phyloP scores from a whole-genome alignment of 2,888 invertebrate species.

The Philaethria dido region DNA sequence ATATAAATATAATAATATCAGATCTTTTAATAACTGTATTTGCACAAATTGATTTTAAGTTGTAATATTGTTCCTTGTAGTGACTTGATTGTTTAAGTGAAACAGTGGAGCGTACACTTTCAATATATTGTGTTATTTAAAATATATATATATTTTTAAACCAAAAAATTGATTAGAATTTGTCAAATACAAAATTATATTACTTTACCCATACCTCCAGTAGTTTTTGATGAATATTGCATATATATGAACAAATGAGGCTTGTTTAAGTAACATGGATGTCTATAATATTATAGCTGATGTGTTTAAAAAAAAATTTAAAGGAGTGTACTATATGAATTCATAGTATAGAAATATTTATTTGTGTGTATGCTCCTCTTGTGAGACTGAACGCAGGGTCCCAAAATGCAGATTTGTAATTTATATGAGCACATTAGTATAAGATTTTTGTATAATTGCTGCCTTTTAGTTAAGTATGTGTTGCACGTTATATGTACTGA shows the following conservation, averaged over 20 bases:
- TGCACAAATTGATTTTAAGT: slow-evolving; percentile 42
- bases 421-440: slow-evolving; percentile 52
- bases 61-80: slow-evolving; percentile 37
- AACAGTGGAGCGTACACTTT: slow-evolving; percentile 28
- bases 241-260: slow-evolving; percentile 10
- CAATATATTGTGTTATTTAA: neutral
- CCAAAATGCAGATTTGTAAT: slow-evolving; percentile 53
- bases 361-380: slow-evolving; percentile 33
- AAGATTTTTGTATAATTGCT: slow-evolving; percentile 48
- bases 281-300: neutral
- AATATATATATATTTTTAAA: neutral
- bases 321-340: neutral
- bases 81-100: slow-evolving; percentile 26
- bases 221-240: neutral
- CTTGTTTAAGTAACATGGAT: neutral
- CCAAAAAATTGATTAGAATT: neutral
- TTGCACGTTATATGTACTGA: slow-evolving; percentile 56
- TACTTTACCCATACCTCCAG: neutral
- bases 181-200: neutral
- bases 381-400: slow-evolving; percentile 61
- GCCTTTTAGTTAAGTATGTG: slow-evolving; percentile 54
- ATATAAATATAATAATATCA: slow-evolving; percentile 10
- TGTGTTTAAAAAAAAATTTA: neutral
- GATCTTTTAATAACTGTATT: slow-evolving; percentile 28
- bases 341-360: slow-evolving; percentile 14